Conservation (phyloP, 2,797 vertebrate genomes). For the Rachycentron canadum region DNA sequence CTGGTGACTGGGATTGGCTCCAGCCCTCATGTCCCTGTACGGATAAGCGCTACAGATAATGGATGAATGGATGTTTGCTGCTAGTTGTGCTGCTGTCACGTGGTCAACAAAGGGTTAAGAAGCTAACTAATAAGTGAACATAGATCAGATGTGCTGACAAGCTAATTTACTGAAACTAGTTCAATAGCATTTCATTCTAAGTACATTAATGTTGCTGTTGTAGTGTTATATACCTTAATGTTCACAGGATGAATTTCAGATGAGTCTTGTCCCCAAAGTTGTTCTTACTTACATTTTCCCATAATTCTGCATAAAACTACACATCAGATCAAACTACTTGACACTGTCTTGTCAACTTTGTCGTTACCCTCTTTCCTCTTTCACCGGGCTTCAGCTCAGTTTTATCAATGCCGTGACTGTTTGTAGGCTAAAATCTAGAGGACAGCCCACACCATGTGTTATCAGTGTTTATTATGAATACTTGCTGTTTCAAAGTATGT, state of each 20-base stretch:
- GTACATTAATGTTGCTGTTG: not conserved
- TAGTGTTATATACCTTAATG: not conserved
- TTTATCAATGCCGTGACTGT: not conserved
- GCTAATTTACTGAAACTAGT: not conserved
- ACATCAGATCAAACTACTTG: not conserved
- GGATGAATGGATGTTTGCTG: too few relatives aligned
- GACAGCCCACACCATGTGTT: conserved; percentile 3
- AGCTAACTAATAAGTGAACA: not conserved
- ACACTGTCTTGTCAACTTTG: not conserved
- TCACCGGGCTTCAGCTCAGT: not conserved
- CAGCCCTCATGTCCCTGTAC: too few relatives aligned
- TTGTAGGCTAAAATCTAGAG: not conserved
- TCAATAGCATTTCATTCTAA: not conserved
- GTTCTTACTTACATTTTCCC: not conserved
- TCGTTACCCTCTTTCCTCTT: not conserved
- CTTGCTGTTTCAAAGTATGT: conserved; percentile 17
- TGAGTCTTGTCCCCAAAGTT: not conserved
- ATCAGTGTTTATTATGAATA: conserved; percentile 32
- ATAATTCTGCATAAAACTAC: not conserved
- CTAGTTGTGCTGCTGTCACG: not conserved
- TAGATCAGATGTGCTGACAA: not conserved
- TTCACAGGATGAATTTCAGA: not conserved
- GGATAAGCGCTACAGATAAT: too few relatives aligned
- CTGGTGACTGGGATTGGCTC: too few relatives aligned
- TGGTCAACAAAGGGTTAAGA: not conserved